These are phyloP conservation scores for Alethe castanea DNA, from an alignment of 2,113 vertebrate genomes.

Conservation along the genomic window DNA sequence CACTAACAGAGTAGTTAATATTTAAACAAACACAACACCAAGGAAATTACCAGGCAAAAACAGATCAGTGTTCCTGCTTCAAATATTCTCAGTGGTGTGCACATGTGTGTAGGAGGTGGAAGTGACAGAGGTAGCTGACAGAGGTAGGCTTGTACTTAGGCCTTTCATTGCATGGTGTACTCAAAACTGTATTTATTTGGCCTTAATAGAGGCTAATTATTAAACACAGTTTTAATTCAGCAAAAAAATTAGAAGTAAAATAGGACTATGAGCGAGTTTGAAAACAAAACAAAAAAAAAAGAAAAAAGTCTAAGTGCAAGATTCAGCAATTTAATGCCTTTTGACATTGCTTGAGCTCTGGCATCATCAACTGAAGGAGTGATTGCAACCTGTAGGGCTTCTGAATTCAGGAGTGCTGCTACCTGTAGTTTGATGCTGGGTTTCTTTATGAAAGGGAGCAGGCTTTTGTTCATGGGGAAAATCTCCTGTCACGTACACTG, in stretches of 20 bases:
- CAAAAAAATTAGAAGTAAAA: conserved; percentile 6
- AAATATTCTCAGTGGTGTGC: conserved; percentile 55
- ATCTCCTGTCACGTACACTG: background rate
- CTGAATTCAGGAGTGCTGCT: background rate
- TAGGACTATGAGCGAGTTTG: background rate
- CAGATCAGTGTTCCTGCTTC: conserved; percentile 89
- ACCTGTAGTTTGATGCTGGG: background rate
- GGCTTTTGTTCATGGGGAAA: accelerated
- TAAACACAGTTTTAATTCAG: conserved; percentile 9
- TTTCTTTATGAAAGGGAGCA: background rate
- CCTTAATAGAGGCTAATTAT: conserved; percentile 8
- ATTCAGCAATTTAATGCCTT: background rate
- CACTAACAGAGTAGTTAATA: conserved; percentile 61
- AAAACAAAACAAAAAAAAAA: background rate
- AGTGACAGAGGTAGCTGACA: conserved; percentile 32
- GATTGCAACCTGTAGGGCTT: background rate
- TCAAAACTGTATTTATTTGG: conserved; percentile 19
- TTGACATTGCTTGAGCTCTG: background rate
- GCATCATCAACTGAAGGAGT: background rate
- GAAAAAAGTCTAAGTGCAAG: background rate
- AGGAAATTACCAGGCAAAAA: conserved; percentile 73
- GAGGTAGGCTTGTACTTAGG: conserved; percentile 34
- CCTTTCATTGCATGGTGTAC: conserved; percentile 31
- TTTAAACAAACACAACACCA: conserved; percentile 70
- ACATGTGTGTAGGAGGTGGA: conserved; percentile 34